Base-by-base conservation (phyloP, 1,140 invertebrate genomes). In the Temnothorax nylanderi region DNA sequence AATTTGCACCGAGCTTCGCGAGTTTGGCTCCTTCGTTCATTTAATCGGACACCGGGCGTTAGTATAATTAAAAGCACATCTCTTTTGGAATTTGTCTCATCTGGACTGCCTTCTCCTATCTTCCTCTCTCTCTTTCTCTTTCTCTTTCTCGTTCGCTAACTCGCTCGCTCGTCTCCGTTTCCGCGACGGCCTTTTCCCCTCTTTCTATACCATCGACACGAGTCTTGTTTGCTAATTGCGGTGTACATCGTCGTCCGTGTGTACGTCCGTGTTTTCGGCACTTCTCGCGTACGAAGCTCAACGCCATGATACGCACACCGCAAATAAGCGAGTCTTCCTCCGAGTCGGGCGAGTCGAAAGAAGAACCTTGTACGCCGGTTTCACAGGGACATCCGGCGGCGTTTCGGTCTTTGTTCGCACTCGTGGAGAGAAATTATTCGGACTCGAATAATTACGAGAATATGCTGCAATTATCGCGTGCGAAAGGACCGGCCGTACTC, bases 21-120 rank as follows among this genome's bases (percentile, higher is more conserved):
- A 92, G 85, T 92, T 91, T 90, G 88, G 89, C 87, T 92, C 90
- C 86, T 93, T 88, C 91, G 92, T 94, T 94, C 92, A 92, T 95
- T 94, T 93, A 94, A 94, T 94, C 93, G 93, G 91, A 93, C 92
- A 93, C 92, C 91, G 81, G 85, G 85, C 90, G 92, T 93, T 92
- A 90, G 90, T 92, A 93, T 94, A 94, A 94, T 94, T 94, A 94
- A 94, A 94, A 94, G 93, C 93, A 92, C 93, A 93, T 94, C 93
- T 94, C 93, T 93, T 93, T 93, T 86, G 91, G 90, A 92, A 93
- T 93, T 92, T 91, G 86, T 88, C 87, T 88, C 87, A 86, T 90
- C 88, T 69, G 71, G 51, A 74, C 81, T 67, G 21, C 60, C 62
- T 75, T 74, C 74, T 69, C 34, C 37, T 4, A 3, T 44, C 47